Base-by-base conservation (phyloP, 1,140 invertebrate species). In the Cotesia chilonis region DNA sequence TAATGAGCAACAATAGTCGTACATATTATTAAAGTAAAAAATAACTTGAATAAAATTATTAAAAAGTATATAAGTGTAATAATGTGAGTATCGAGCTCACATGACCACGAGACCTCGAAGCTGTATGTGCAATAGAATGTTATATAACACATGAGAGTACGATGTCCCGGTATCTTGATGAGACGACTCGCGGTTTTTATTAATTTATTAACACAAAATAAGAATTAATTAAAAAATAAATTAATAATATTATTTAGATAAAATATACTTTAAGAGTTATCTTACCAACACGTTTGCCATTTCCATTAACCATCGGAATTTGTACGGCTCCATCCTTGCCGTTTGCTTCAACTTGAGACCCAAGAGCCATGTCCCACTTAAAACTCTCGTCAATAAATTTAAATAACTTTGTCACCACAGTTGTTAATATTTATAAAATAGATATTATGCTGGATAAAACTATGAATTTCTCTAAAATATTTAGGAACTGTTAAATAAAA, bases 311-410 rank as follows among this genome's bases (percentile, higher is more conserved):
- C 73, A 86, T 20, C 4, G 84, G 80, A 72, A 82, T 82, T 77
- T 82, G 83, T 67, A 80, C 75, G 67, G 79, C 78, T 70, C 80
- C 83, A 68, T 83, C 83, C 68, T 84, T 82, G 59, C 80, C 78
- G 61, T 78, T 80, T 20, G 79, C 77, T 71, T 86, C 85, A 47
- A 86, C 82, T 63, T 86, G 82, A 68, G 85, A 83, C 63, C 81
- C 85, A 74, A 87, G 79, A 81, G 84, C 84, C 85, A 87, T 87
- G 67, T 76, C 75, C 77, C 74, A 72, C 47, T 59, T 72, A 59
- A 35, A 54, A 64, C 10, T 52, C 64, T 64, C 54, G 4, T 64
- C 28, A n/a, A 63, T 38, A 6, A 7, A 28, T 59, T 20, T 35
- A 17, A 59, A 59, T 35, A 28, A 59, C 14, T 59, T 59, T 59